Evolutionary conservation across 2,113 vertebrate genomes (phyloP), one percentile per base, ranked within the genome.

Genomic region (Sturnira hondurensis): DNA sequence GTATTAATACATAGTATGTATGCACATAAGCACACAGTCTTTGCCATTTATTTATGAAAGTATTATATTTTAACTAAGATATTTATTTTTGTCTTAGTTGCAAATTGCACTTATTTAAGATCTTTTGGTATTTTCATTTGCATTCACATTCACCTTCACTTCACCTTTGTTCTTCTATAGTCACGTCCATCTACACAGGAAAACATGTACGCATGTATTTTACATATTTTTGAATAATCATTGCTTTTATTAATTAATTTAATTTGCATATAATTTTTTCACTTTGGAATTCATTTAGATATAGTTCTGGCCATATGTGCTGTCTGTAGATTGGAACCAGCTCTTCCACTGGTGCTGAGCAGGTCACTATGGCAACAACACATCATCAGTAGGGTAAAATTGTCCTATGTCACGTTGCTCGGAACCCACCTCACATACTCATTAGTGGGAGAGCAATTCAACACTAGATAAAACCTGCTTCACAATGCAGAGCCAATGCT

Each of bases 181-280:
- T 45, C 28, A 70, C 81, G 45, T 31, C 5, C 1, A 47, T 43
- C 52, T 65, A 67, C 16, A 36, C 2, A 61, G 1, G 4, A 91
- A 12, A 74, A 77, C 4, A 47, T 31, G 6, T 26, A 33, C 12
- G 47, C 4, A 31, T 0, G 1, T 2, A 45, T 67, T 52, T 91
- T 41, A 41, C 31, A 65, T n/a, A 65, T 22, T 67, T 43, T 74
- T 89, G 82, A 83, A 43, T 11, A 89, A 86, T 50, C 61, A 58
- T 31, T 1, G 33, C 9, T 61, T 76, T 71, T 26, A 50, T 41
- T 91, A 24, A 38, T 45, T 13, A 38, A 80, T 38, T 50, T 45
- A 67, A 43, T 33, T n/a, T 63, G 17, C 47, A 65, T 22, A 15
- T 4, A 15, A 15, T 31, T 28, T 78, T 81, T 65, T 65, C 63